Evolutionary conservation across 2,888 invertebrate species (phyloP), one percentile per base, ranked within the genome.

Genomic region (Lasioglossum leucozonium): DNA sequence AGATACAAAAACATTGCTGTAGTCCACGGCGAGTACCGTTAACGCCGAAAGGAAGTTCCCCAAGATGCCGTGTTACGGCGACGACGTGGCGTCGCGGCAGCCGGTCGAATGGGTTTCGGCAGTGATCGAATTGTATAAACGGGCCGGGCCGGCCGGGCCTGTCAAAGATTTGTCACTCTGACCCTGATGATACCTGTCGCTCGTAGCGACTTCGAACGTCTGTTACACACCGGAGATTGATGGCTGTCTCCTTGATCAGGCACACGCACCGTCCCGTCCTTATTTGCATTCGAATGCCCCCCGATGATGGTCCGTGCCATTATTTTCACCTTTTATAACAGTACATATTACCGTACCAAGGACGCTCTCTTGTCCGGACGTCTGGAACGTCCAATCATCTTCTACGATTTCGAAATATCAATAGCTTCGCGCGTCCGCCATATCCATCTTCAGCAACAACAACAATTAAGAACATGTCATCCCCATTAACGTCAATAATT

Each of bases 281-380:
- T 42, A 69, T 81, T 82, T 82, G 73, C 84, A 58, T 82, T 67
- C 71, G 47, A 77, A 77, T 82, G n/a, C 26, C 47, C 42, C 16
- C n/a, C n/a, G n/a, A n/a, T n/a, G 30, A 3, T 18, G 26, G 42
- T 5, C 44, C 30, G 13, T 18, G 5, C 30, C 47, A 74, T 74
- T 62, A 74, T 69, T 84, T 65, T n/a, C n/a, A 16, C n/a, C 74
- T 75, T 74, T 71, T 65, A 40, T 77, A 77, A 86, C 77, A 85
- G 81, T 82, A 86, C 75, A 42, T 22, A 18, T 22, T 18, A 22
- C 44, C 11, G 55, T 13, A 18, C 62, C 83, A 90, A 90, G 82
- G 87, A 80, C 82, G 18, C n/a, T 51, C 81, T 71, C 47, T 76
- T 71, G 69, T 75, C 87, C 83, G 90, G 81, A 88, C 82, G 85